Base-by-base conservation (phyloP, 53 echinoderm and acorn worm species). In the Stichopus horrens region DNA sequence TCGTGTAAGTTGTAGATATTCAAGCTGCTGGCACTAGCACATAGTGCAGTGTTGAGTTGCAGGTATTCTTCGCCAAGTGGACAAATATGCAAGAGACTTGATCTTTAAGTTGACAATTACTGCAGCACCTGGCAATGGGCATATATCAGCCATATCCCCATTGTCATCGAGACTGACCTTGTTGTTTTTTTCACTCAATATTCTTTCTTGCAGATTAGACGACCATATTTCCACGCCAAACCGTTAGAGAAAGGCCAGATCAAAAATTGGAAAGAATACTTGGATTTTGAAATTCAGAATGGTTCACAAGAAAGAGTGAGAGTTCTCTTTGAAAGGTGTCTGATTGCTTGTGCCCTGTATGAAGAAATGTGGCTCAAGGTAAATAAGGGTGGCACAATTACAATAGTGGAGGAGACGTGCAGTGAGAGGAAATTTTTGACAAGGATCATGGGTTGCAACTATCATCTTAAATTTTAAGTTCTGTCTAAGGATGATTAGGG, bases 141-240 rank as follows among this genome's bases (percentile, higher is more conserved):
- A 67, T 67, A 11, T 14, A 11, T 67, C 68, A 67, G 13, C 68
- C 68, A 1, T 14, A 67, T n/a, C 11, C 13, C n/a, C 11, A 67
- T 14, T 67, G n/a, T 4, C 11, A n/a, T 67, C 1, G 13, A 67
- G 11, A 11, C 68, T 14, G n/a, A 67, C n/a, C n/a, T 37, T 37
- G 37, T 37, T 37, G 0, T 37, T 37, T 37, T 37, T 37, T 37
- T 37, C 16, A 13, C 23, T 6, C 13, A 37, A 4, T 83, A 54
- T 79, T 76, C n/a, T 65, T 21, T 63, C n/a, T 23, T 89, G 18
- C 83, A 98, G 98, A 95, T 98, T 58, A 90, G 95, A 75, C 87
- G 98, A 23, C 98, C 98, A n/a, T 98, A 98, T 88, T 98, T 98
- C 93, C 98, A 98, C 75, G 98, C 95, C 82, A 95, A 98, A 76